Evolutionary conservation across 2,113 vertebrate species (phyloP).

Genomic region (Synchiropus splendidus): DNA sequence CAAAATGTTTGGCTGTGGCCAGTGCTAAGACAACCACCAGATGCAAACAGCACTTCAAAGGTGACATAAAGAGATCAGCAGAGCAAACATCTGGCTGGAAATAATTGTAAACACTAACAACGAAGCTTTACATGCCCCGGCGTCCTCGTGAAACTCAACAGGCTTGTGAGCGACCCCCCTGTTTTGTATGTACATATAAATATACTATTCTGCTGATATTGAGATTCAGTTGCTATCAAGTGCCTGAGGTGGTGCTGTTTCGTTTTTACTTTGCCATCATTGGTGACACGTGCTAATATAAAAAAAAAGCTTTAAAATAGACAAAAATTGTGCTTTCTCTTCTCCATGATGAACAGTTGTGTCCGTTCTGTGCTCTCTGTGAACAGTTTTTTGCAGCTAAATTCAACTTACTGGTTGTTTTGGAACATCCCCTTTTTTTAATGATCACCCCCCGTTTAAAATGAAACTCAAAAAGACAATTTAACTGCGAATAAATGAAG

Average conservation of each 20-base stretch:
- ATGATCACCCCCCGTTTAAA: too few relatives aligned
- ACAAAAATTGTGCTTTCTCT: slow-evolving; percentile 76
- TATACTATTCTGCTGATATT: slow-evolving; percentile 87
- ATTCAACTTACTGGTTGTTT: slow-evolving; percentile 70
- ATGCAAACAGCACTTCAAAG: slow-evolving; percentile 1
- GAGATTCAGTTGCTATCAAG: slow-evolving; percentile 99
- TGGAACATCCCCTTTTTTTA: not conserved
- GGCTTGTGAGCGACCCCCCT: slow-evolving; percentile 73
- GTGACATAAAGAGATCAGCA: slow-evolving; percentile 53
- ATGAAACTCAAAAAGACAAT: too few relatives aligned
- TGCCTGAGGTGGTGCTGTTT: slow-evolving; percentile 99
- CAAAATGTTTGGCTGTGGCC: slow-evolving; percentile 99
- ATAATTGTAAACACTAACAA: slow-evolving; percentile 62
- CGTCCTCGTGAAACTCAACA: slow-evolving; percentile 75
- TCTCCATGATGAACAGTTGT: slow-evolving; percentile 80
- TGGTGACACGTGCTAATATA: slow-evolving; percentile 94
- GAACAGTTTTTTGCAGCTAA: slow-evolving; percentile 83
- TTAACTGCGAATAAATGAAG: too few relatives aligned
- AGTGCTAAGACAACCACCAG: slow-evolving; percentile 63
- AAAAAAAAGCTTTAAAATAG: slow-evolving; percentile 92
- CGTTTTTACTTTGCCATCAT: slow-evolving; percentile 78
- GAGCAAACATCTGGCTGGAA: slow-evolving; percentile 70
- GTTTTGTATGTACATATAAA: slow-evolving; percentile 68
- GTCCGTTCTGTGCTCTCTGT: slow-evolving; percentile 84
- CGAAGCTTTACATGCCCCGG: too few relatives aligned